Percentiles rank a stretch among this genome's conserved stretches.
phyloP scores from a whole-genome alignment of 37 sponge, comb jelly and placozoan genomes.

The Chondrosia reniformis region DNA sequence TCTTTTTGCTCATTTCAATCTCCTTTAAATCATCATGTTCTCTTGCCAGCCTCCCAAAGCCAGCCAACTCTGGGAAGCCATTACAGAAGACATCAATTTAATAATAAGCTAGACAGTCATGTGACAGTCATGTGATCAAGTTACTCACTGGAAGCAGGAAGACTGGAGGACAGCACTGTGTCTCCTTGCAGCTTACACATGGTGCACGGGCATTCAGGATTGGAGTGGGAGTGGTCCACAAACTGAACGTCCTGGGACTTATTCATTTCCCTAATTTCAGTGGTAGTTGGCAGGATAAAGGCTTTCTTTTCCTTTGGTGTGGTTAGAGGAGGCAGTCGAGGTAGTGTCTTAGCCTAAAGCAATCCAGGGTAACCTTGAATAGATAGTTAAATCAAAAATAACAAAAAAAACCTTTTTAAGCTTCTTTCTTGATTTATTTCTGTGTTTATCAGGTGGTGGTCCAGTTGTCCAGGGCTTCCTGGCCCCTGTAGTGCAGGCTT shows the following conservation, averaged over 20 bases:
- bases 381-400: too few relatives aligned
- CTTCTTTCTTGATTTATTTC: neutral
- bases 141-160: too few relatives aligned
- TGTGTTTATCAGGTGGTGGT: neutral
- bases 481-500: neutral
- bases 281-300: constrained; percentile 32
- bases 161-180: too few relatives aligned
- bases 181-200: constrained; percentile 42
- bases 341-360: constrained; percentile 43
- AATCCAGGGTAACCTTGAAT: too few relatives aligned
- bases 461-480: constrained; percentile 20
- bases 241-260: constrained; percentile 15
- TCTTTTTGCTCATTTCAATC: constrained; percentile 34
- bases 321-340: constrained; percentile 61
- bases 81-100: too few relatives aligned
- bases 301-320: constrained; percentile 5
- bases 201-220: constrained; percentile 52
- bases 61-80: constrained; percentile 8
- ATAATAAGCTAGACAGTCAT: too few relatives aligned
- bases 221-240: constrained; percentile 46
- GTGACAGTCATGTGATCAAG: too few relatives aligned
- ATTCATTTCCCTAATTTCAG: constrained; percentile 21
- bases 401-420: neutral
- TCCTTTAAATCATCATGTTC: constrained; percentile 8
- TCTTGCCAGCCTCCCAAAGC: neutral